These are phyloP conservation scores for Notamacropus eugenii DNA, from an alignment of 2,797 vertebrate genomes.

Conservation along the genomic window DNA sequence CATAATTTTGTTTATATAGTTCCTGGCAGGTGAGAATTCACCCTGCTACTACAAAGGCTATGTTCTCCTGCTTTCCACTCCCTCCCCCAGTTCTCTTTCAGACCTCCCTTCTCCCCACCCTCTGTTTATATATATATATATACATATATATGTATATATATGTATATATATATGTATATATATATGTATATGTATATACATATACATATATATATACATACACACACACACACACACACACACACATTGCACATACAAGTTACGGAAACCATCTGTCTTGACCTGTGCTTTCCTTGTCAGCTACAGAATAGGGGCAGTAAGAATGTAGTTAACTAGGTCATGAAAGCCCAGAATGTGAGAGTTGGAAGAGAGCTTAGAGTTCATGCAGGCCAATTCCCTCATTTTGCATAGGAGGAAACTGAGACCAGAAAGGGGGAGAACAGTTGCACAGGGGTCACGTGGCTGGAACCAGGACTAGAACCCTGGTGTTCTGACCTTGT, in stretches of 20 bases:
- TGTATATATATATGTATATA: no score
- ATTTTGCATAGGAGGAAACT: not conserved
- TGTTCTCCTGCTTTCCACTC: not conserved
- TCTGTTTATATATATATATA: not conserved
- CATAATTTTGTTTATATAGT: no score
- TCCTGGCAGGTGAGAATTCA: not conserved
- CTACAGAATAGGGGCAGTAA: slow-evolving; percentile 64
- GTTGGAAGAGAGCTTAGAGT: not conserved
- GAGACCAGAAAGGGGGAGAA: not conserved
- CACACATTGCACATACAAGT: no score
- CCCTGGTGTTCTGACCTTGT: not conserved
- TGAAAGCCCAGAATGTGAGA: not conserved
- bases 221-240: no score
- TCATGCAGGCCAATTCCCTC: not conserved
- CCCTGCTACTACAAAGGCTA: not conserved
- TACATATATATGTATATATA: no score
- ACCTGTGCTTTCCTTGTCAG: not conserved
- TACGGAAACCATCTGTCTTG: not conserved
- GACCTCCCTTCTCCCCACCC: no score
- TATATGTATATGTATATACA: no score
- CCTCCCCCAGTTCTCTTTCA: not conserved
- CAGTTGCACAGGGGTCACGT: not conserved
- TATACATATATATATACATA: no score
- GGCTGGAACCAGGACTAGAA: not conserved
- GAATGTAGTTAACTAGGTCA: slow-evolving; percentile 51